A percentile compares a stretch with the other conserved stretches of the same genome.
These are phyloP conservation scores for Alcedo quadribrachys DNA, from an alignment of 2,797 vertebrate species.

Conservation along the genomic window DNA sequence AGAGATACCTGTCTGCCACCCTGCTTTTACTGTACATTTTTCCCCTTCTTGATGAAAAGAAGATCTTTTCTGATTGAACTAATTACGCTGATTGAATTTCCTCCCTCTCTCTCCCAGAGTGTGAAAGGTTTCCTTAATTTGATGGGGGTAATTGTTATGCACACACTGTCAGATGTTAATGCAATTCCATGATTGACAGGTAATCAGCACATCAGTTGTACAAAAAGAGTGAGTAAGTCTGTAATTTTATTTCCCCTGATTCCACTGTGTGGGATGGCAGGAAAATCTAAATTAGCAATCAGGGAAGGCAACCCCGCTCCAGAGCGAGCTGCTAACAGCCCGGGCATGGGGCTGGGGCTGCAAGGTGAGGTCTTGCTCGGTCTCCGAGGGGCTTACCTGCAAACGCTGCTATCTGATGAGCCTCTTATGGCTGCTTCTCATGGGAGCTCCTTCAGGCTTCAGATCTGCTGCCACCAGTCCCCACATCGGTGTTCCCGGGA, in stretches of 20 bases:
- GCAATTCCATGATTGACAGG: slow-evolving; percentile 83
- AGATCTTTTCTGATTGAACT: slow-evolving; percentile 81
- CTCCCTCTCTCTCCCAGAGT: slow-evolving; percentile 77
- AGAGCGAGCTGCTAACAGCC: background rate
- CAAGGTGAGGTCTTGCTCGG: background rate
- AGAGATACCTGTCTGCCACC: background rate
- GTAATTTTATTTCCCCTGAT: slow-evolving; percentile 86
- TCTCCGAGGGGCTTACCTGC: background rate
- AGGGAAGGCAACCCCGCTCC: slow-evolving; percentile 71
- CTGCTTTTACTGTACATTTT: background rate
- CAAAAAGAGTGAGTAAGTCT: slow-evolving; percentile 85
- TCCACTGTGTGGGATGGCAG: slow-evolving; percentile 79
- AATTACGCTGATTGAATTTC: slow-evolving; percentile 85
- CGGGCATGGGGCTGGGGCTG: background rate
- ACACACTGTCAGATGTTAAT: slow-evolving; percentile 88
- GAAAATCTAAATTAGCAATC: slow-evolving; percentile 82
- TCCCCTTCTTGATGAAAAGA: slow-evolving; percentile 66
- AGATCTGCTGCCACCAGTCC: background rate
- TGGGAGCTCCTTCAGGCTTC: fast-evolving
- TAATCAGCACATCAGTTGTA: slow-evolving; percentile 90
- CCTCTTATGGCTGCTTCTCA: background rate
- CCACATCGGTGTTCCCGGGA: fast-evolving
- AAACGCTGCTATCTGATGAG: background rate
- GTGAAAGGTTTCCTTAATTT: slow-evolving; percentile 83
- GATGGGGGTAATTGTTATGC: slow-evolving; percentile 89